Conservation (phyloP, 2,113 vertebrate species). For the Strigops habroptila region DNA sequence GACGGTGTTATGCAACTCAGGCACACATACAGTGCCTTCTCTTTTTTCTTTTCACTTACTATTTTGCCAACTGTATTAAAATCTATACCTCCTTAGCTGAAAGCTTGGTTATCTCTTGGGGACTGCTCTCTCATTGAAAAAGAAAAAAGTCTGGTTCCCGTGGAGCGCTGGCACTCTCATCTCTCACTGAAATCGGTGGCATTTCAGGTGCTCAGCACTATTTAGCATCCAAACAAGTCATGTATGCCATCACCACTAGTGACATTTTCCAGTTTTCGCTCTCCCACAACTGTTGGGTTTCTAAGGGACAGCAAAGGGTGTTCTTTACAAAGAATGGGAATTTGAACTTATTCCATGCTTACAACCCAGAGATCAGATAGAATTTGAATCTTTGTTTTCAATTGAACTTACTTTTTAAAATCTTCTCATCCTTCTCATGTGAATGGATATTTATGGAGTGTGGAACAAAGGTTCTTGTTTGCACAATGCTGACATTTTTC, state of each 20-base stretch:
- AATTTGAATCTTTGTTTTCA: not conserved
- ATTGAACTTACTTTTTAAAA: not conserved
- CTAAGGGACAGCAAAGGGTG: not conserved
- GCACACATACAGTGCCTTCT: not conserved
- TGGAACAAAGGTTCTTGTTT: not conserved
- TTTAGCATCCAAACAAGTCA: not conserved
- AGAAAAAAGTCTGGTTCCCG: not conserved
- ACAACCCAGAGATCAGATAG: not conserved
- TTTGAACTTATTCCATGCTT: not conserved
- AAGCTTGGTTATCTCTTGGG: not conserved
- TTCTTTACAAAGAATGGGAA: not conserved
- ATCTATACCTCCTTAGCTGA: not conserved
- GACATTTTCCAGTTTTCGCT: not conserved
- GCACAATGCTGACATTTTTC: not conserved
- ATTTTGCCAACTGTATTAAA: not conserved
- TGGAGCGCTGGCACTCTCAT: not conserved
- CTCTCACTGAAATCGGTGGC: not conserved
- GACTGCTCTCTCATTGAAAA: not conserved
- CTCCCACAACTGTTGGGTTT: not conserved
- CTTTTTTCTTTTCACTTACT: not conserved
- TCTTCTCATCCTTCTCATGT: not conserved
- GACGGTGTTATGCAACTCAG: not conserved
- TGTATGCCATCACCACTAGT: not conserved
- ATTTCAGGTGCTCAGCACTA: not conserved
- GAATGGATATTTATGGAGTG: not conserved